Percentiles rank a stretch among this genome's conserved stretches.
Conservation (phyloP, 2,113 vertebrate species). For the Halichoerus grypus region DNA sequence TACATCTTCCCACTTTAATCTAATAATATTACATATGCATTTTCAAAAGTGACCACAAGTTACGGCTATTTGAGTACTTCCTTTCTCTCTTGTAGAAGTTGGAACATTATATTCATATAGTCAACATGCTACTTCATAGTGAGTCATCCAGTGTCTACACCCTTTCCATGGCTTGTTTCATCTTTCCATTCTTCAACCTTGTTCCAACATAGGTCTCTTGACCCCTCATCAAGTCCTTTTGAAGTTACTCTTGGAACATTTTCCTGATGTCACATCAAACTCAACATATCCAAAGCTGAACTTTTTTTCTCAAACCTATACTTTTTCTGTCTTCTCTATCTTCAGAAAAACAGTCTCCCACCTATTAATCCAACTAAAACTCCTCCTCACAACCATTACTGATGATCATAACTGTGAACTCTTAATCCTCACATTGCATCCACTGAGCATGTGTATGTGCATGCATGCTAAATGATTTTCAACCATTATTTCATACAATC, state of each 20-base stretch:
- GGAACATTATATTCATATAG: background rate
- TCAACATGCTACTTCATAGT: background rate
- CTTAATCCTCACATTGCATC: background rate
- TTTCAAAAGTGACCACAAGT: background rate
- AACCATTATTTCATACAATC: background rate
- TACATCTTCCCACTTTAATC: background rate
- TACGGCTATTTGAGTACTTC: background rate
- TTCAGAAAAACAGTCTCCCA: background rate
- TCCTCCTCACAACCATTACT: background rate
- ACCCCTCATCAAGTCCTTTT: no score
- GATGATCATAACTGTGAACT: background rate
- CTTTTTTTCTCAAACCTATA: background rate
- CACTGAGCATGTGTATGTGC: background rate
- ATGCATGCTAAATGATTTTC: background rate
- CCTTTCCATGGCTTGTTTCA: background rate
- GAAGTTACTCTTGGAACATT: background rate
- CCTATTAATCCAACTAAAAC: background rate
- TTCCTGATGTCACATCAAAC: background rate
- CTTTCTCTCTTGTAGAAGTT: background rate
- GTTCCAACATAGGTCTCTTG: background rate
- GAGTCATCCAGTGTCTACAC: background rate
- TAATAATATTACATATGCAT: background rate
- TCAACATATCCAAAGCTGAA: background rate
- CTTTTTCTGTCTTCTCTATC: background rate
- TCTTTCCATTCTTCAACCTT: background rate